Evolutionary conservation across 1,140 invertebrate genomes (phyloP).

Genomic region (Ostrea edulis): DNA sequence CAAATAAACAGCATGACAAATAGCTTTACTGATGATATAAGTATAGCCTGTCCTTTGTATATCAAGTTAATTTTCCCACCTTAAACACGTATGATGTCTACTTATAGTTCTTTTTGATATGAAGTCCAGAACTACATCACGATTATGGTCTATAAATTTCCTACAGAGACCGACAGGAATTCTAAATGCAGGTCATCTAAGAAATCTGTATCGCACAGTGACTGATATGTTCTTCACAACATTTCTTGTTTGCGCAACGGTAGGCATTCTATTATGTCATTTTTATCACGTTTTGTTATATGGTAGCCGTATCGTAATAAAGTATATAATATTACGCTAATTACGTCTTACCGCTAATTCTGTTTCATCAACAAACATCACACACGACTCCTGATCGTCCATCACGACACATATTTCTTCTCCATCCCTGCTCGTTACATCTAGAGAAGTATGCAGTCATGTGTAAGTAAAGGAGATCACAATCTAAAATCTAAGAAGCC

Average conservation of each 20-base stretch:
- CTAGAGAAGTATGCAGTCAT: neutral
- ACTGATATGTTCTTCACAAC: neutral
- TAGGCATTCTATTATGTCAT: neutral
- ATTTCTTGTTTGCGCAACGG: neutral
- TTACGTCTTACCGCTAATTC: conserved; percentile 6
- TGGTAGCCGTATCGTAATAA: neutral
- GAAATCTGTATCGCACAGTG: neutral
- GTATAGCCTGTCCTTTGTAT: neutral
- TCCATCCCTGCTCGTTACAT: neutral
- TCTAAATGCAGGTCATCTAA: neutral
- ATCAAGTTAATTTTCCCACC: neutral
- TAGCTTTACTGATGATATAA: neutral
- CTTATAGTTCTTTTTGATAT: neutral
- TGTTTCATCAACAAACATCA: conserved; percentile 26
- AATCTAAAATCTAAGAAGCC: no score
- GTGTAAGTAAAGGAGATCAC: no score
- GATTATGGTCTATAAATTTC: no score
- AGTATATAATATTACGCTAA: neutral
- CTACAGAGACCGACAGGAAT: neutral
- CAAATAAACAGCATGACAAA: neutral
- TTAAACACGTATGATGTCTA: neutral
- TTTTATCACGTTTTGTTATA: neutral
- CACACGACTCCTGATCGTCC: conserved; percentile 1
- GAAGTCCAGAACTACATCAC: no score
- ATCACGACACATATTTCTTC: neutral